These are phyloP conservation scores for Zaprionus camerounensis DNA, from an alignment of 1,140 invertebrate genomes.

Conservation along the genomic window DNA sequence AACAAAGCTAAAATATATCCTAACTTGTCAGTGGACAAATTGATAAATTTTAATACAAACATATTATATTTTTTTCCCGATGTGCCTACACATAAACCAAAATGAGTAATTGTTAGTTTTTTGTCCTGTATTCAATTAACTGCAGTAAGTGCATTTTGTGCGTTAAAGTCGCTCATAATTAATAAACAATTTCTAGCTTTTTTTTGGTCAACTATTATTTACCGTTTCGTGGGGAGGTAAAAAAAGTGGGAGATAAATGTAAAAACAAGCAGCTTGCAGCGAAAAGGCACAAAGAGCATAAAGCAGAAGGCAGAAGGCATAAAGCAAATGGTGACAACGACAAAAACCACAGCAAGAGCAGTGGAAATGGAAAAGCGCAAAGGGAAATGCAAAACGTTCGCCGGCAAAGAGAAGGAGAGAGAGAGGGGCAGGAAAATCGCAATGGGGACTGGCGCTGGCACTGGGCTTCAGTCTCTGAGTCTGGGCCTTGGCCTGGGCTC, in stretches of 20 bases:
- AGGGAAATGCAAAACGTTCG: slow-evolving; percentile 46
- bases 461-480: background rate
- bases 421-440: background rate
- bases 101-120: slow-evolving; percentile 56
- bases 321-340: slow-evolving; percentile 44
- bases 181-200: slow-evolving; percentile 32
- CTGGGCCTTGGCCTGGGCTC: slow-evolving; percentile 7
- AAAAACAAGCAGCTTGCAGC: slow-evolving; percentile 18
- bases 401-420: slow-evolving; percentile 13
- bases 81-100: slow-evolving; percentile 35
- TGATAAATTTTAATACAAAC: slow-evolving; percentile 19
- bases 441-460: background rate
- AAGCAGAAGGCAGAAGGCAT: slow-evolving; percentile 11
- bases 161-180: slow-evolving; percentile 50
- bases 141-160: slow-evolving; percentile 48
- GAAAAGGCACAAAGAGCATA: slow-evolving; percentile 17
- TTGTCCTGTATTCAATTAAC: slow-evolving; percentile 62
- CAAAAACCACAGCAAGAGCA: slow-evolving; percentile 28
- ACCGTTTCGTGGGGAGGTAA: background rate
- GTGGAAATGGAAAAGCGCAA: slow-evolving; percentile 47
- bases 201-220: slow-evolving; percentile 24
- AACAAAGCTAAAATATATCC: slow-evolving; percentile 20
- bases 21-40: slow-evolving; percentile 9
- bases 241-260: slow-evolving; percentile 15
- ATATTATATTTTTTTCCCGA: slow-evolving; percentile 27